Conservation (phyloP, 1,140 invertebrate genomes). For the Akabosia matsudoensis region DNA sequence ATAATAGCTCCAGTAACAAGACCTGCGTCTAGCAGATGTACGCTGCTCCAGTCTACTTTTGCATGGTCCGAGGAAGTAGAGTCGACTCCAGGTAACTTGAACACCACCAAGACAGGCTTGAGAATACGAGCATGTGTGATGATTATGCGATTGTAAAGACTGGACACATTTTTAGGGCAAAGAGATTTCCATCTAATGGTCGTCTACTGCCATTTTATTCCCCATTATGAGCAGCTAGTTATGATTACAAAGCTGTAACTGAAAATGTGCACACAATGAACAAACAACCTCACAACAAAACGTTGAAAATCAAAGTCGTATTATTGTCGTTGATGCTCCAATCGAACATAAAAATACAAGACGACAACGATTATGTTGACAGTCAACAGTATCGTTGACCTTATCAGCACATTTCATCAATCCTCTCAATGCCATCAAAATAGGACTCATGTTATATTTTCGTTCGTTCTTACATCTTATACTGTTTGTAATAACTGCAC, state of each 20-base stretch:
- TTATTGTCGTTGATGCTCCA: background rate
- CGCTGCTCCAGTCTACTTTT: no score
- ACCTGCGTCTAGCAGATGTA: background rate
- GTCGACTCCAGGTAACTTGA: no score
- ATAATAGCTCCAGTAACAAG: background rate
- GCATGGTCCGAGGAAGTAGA: no score
- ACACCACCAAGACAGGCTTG: no score
- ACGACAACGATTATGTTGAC: background rate
- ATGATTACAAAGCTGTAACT: background rate
- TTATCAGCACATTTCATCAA: background rate
- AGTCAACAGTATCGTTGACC: background rate
- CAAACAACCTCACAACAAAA: background rate
- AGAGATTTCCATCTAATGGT: background rate
- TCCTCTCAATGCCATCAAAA: background rate
- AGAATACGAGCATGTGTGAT: background rate
- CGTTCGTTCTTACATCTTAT: no score
- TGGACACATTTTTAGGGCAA: no score
- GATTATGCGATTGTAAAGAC: background rate
- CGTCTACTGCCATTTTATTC: background rate
- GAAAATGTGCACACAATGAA: no score
- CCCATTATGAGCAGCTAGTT: constrained; percentile 21
- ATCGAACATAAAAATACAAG: background rate
- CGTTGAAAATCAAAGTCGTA: background rate
- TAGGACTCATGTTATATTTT: background rate
- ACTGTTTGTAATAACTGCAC: background rate